Evolutionary conservation across 2,888 invertebrate genomes (phyloP).

Genomic region (Eulithis prunata): DNA sequence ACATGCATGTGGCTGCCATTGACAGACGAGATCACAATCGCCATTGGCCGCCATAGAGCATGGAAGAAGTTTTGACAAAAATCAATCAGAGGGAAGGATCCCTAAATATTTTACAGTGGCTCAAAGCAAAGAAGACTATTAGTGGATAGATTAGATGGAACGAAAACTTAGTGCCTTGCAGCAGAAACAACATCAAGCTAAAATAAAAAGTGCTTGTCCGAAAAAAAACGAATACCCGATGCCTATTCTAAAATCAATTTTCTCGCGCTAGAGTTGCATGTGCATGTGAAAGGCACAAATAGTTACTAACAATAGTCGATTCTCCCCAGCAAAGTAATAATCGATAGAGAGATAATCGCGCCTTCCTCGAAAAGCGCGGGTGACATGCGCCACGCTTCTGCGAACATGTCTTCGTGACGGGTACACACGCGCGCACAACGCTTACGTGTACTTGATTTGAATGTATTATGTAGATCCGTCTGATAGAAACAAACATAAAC

Average conservation of each 20-base stretch:
- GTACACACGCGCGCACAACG: conserved; percentile 48
- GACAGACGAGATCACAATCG: no score
- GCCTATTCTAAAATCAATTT: no score
- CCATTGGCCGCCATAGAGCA: no score
- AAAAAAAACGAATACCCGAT: no score
- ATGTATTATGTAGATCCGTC: conserved; percentile 12
- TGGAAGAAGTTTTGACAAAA: no score
- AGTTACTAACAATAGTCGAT: conserved; percentile 37
- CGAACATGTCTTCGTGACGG: conserved; percentile 57
- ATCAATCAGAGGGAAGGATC: no score
- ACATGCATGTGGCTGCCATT: conserved; percentile 2
- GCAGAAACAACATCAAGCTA: no score
- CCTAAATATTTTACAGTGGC: no score
- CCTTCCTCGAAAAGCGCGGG: conserved; percentile 68
- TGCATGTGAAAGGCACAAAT: conserved; percentile 3
- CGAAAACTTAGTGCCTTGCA: no score
- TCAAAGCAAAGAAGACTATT: no score
- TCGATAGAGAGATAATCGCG: conserved; percentile 67
- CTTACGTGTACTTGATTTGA: conserved; percentile 25
- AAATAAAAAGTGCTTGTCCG: no score
- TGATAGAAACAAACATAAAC: conserved; percentile 17
- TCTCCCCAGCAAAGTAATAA: conserved; percentile 50
- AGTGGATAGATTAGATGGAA: no score
- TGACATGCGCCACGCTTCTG: conserved; percentile 69
- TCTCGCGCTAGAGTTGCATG: neutral